Percentiles rank a stretch among this genome's conserved stretches.
Conservation (phyloP, 2,113 vertebrate genomes). For the Trachemys scripta region DNA sequence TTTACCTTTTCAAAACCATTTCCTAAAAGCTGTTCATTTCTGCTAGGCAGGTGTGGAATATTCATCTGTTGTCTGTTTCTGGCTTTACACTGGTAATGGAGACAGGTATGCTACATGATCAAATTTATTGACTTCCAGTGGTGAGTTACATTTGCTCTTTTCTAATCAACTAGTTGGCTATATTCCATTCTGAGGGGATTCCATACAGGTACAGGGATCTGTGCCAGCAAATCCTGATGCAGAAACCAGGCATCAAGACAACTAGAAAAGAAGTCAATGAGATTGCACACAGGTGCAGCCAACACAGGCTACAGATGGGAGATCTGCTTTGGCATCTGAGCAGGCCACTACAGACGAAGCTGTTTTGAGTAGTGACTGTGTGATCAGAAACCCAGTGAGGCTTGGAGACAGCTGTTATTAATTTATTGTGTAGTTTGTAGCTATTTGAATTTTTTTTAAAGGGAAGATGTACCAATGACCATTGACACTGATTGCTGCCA, state of each 20-base stretch:
- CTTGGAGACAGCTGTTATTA: background rate
- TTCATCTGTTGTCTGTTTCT: slow-evolving; percentile 42
- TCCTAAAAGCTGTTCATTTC: slow-evolving; percentile 47
- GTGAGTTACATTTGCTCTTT: slow-evolving; percentile 63
- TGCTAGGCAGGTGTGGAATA: background rate
- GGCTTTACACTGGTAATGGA: slow-evolving; percentile 73
- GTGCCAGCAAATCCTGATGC: background rate
- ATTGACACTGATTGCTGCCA: background rate
- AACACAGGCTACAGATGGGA: background rate
- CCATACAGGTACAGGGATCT: background rate
- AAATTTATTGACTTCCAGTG: slow-evolving; percentile 76
- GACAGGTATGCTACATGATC: slow-evolving; percentile 80
- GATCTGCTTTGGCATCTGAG: background rate
- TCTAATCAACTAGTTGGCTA: slow-evolving; percentile 65
- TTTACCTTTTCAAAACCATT: slow-evolving; percentile 71
- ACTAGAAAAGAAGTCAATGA: background rate
- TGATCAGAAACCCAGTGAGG: background rate
- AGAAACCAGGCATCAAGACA: background rate
- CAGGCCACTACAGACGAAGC: background rate
- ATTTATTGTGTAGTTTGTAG: background rate
- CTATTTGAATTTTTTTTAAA: background rate
- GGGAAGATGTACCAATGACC: background rate
- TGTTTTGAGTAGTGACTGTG: background rate
- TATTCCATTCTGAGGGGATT: background rate
- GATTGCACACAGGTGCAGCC: background rate